These are phyloP conservation scores for Cardinalis cardinalis DNA, from an alignment of 2,113 vertebrate genomes.

Conservation along the genomic window DNA sequence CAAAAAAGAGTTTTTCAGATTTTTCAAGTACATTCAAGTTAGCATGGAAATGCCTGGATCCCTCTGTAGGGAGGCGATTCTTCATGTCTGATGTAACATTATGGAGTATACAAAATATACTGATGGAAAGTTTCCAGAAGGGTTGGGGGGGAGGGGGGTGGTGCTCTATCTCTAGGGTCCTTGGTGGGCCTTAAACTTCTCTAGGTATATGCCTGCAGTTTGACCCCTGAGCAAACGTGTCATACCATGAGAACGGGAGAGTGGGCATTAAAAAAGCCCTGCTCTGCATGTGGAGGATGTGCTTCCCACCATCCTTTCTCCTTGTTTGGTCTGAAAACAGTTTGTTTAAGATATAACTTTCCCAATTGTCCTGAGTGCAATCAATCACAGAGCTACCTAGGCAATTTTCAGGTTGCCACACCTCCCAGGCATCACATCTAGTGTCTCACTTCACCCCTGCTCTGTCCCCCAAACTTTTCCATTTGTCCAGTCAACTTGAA, in stretches of 20 bases:
- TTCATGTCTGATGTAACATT: background rate
- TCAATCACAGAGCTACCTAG: background rate
- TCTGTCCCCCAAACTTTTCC: accelerated
- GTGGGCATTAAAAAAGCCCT: background rate
- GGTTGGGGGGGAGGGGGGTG: accelerated
- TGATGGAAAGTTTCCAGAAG: background rate
- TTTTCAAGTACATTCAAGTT: background rate
- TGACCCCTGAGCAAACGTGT: background rate
- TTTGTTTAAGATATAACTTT: background rate
- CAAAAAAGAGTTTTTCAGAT: background rate
- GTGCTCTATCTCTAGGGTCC: no score
- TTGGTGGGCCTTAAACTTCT: background rate
- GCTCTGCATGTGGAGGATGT: background rate
- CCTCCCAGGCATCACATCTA: background rate
- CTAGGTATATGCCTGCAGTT: background rate
- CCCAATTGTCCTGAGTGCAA: background rate
- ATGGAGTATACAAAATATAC: no score
- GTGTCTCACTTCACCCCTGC: accelerated
- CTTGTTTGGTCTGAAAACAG: background rate
- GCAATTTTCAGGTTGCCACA: background rate
- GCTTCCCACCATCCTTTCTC: background rate
- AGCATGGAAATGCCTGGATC: background rate
- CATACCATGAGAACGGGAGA: accelerated
- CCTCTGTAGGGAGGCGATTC: accelerated
- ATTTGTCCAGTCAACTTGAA: background rate